Percentiles rank a stretch among this genome's conserved stretches.
Conservation (phyloP, 2,113 vertebrate species). For the Pseudolaguvia tuberculata region DNA sequence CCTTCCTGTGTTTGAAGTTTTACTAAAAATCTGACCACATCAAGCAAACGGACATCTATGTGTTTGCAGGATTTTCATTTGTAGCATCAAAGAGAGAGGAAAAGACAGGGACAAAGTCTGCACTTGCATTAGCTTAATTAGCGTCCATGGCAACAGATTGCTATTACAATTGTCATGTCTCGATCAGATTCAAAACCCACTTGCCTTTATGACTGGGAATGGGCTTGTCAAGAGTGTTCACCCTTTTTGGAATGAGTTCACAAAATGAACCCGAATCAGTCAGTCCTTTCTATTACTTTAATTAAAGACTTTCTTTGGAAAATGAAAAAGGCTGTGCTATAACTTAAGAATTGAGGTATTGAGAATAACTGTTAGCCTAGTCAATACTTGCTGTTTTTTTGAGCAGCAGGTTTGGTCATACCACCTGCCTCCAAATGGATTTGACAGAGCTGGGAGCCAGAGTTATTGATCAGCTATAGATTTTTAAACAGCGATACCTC, state of each 20-base stretch:
- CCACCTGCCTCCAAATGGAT: conserved; percentile 57
- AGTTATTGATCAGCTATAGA: conserved; percentile 74
- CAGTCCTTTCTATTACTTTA: conserved; percentile 20
- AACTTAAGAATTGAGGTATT: background rate
- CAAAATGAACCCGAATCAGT: conserved; percentile 26
- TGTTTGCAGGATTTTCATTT: background rate
- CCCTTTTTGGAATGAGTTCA: conserved; percentile 18
- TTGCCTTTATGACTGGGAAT: conserved; percentile 47
- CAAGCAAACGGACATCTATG: conserved; percentile 11
- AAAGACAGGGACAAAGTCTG: conserved; percentile 7
- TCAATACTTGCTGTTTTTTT: conserved; percentile 47
- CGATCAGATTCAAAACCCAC: conserved; percentile 35
- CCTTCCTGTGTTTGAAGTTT: conserved; percentile 23
- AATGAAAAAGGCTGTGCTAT: conserved; percentile 1
- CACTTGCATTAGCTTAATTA: conserved; percentile 46
- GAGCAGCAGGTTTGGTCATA: conserved; percentile 44
- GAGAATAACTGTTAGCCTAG: conserved; percentile 52
- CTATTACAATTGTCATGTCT: conserved; percentile 43
- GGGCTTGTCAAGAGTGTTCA: conserved; percentile 30
- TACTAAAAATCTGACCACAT: background rate
- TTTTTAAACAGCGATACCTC: conserved; percentile 67
- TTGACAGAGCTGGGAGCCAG: conserved; percentile 61
- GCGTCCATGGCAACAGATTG: conserved; percentile 62
- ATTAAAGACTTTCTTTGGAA: conserved; percentile 27
- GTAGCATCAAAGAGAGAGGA: background rate